phyloP scores from a whole-genome alignment of 2,888 invertebrate genomes.

The Athalia rosae region DNA sequence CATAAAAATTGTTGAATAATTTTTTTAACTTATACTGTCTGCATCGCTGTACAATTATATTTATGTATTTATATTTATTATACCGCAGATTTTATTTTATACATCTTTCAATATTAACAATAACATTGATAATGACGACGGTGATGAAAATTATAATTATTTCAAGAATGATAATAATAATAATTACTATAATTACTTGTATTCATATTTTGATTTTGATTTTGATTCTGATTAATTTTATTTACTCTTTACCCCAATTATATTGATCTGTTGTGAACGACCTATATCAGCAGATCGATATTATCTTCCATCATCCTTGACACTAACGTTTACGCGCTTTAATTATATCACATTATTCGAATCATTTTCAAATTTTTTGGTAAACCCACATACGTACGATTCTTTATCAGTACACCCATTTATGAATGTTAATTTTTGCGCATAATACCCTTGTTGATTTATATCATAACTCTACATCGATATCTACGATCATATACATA shows the following conservation, averaged over 20 bases:
- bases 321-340: neutral
- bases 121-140: neutral
- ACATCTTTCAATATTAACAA: conserved; percentile 12
- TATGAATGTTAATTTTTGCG: no score
- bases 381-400: no score
- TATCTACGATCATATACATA: neutral
- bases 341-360: neutral
- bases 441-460: neutral
- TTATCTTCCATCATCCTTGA: neutral
- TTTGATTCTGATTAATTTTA: conserved; percentile 20
- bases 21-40: neutral
- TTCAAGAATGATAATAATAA: conserved; percentile 20
- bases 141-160: conserved; percentile 1
- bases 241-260: conserved; percentile 14
- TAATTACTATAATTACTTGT: neutral
- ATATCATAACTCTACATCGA: conserved; percentile 4
- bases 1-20: neutral
- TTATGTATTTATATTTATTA: neutral
- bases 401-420: no score
- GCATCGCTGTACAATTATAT: neutral
- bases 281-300: neutral
- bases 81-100: conserved; percentile 14
- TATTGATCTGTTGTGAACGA: neutral
- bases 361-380: no score
- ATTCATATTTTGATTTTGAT: neutral